Conservation (phyloP, 53 echinoderm and acorn worm genomes). For the Arbacia lixula region DNA sequence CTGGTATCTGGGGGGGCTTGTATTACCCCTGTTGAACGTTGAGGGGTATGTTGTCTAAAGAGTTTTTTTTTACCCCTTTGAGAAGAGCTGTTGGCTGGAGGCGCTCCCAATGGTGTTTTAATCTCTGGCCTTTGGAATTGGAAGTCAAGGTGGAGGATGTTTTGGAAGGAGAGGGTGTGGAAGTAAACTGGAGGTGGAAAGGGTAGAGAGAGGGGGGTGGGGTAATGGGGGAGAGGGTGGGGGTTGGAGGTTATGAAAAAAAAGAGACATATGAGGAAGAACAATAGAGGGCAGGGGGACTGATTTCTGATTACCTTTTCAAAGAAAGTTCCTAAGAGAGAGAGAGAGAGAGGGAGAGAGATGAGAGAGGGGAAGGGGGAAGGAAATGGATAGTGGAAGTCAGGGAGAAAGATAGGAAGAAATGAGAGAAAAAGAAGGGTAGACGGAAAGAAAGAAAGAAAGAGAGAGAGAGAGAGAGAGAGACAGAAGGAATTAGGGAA, state of each 20-base stretch:
- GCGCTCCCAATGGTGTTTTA: too few species aligned
- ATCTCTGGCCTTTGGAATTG: too few species aligned
- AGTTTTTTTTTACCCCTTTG: too few species aligned
- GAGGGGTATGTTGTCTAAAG: too few species aligned
- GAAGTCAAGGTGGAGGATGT: too few species aligned
- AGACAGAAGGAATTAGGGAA: background rate
- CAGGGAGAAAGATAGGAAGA: constrained; percentile 11
- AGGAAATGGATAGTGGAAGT: background rate
- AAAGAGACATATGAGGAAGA: too few species aligned
- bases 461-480: background rate
- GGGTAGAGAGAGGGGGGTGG: background rate
- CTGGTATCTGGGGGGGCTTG: too few species aligned
- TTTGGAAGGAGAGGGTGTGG: background rate
- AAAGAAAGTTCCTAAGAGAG: too few species aligned
- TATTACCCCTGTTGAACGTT: too few species aligned
- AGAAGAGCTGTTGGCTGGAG: too few species aligned
- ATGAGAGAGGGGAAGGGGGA: background rate
- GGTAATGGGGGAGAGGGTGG: background rate
- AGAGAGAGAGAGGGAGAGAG: background rate
- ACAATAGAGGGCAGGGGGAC: too few species aligned
- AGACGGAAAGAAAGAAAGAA: background rate
- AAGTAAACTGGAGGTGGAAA: background rate
- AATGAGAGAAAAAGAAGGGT: background rate
- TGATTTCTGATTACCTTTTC: too few species aligned
- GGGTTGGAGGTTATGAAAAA: background rate